phyloP scores from a whole-genome alignment of 2,888 invertebrate genomes.

The Trichogramma dendrolimi region DNA sequence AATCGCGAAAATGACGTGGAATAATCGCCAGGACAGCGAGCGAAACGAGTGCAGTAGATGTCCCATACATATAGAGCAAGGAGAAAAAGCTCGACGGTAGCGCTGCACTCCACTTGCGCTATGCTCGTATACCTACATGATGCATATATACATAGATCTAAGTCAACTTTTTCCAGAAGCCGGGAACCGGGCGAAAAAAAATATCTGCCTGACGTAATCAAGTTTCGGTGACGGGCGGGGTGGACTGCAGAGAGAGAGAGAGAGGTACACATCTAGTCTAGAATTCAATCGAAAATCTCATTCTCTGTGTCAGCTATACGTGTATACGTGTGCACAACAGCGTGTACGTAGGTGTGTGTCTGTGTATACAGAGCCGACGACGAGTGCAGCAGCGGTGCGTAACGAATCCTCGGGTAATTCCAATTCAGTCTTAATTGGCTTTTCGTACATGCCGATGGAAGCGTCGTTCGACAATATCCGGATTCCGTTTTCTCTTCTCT shows the following conservation, averaged over 20 bases:
- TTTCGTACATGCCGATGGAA: neutral
- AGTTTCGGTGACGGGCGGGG: slow-evolving; percentile 1
- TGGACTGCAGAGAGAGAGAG: too few relatives aligned
- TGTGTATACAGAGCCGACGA: neutral
- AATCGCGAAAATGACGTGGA: slow-evolving; percentile 1
- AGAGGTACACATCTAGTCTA: too few relatives aligned
- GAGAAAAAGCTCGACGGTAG: too few relatives aligned
- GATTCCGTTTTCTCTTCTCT: neutral
- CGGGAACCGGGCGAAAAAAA: neutral
- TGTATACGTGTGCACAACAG: too few relatives aligned
- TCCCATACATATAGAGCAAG: too few relatives aligned
- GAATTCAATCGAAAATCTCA: slow-evolving; percentile 19
- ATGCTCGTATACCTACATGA: too few relatives aligned
- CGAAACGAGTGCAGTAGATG: neutral
- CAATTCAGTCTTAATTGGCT: slow-evolving; percentile 12
- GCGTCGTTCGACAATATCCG: neutral
- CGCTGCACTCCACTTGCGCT: too few relatives aligned
- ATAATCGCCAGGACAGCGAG: neutral
- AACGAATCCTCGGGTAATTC: slow-evolving; percentile 4
- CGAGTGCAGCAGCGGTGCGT: neutral
- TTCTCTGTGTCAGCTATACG: slow-evolving; percentile 1
- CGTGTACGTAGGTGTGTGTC: too few relatives aligned
- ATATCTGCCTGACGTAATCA: slow-evolving; percentile 10
- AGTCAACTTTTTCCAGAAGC: too few relatives aligned
- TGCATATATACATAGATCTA: too few relatives aligned